These are phyloP conservation scores for Camelus bactrianus DNA, from an alignment of 2,113 vertebrate species.

Conservation along the genomic window DNA sequence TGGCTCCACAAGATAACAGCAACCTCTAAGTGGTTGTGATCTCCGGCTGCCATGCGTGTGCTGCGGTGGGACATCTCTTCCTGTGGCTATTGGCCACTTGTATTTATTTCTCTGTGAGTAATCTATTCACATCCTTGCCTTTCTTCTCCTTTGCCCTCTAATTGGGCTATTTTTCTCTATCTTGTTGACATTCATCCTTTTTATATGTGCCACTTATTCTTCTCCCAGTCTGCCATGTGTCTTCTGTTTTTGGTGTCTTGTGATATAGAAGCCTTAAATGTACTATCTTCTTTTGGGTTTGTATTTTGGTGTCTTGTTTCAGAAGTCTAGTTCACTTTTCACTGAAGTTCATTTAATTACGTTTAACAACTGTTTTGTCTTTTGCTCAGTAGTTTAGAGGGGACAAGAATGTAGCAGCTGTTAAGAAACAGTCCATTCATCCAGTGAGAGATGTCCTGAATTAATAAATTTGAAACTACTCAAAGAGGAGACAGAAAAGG, in stretches of 20 bases:
- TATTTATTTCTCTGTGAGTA: neutral
- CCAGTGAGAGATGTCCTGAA: neutral
- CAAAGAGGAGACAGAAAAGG: neutral
- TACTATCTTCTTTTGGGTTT: neutral
- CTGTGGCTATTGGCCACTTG: neutral
- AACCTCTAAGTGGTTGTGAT: neutral
- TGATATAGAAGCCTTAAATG: neutral
- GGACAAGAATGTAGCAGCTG: conserved; percentile 17
- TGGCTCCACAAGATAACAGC: neutral
- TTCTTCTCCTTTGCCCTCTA: accelerated
- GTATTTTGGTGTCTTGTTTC: conserved; percentile 10
- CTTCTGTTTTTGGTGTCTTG: conserved; percentile 1
- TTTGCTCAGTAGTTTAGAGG: conserved; percentile 29
- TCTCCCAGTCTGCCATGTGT: neutral
- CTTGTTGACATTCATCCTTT: neutral
- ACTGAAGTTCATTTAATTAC: conserved; percentile 18
- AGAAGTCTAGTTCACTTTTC: conserved; percentile 50
- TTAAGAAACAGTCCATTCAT: neutral
- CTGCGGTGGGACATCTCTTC: neutral
- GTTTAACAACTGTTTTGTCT: conserved; percentile 45
- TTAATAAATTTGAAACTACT: conserved; percentile 46
- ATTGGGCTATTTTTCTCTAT: neutral
- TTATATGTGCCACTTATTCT: neutral
- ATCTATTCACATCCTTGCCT: neutral
- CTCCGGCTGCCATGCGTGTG: neutral